Evolutionary conservation across 2,888 invertebrate species (phyloP).

Genomic region (Trisateles emortualis): DNA sequence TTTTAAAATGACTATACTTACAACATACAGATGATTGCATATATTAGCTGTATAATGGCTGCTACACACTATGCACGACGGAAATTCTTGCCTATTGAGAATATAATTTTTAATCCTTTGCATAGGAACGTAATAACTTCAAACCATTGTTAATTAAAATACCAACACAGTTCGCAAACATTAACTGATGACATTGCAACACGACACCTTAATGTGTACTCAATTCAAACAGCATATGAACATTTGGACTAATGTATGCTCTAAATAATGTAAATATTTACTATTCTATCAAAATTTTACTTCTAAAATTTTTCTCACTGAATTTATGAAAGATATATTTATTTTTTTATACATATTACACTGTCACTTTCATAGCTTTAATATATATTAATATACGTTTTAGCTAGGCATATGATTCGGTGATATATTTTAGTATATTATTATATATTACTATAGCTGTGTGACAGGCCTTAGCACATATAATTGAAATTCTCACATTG

Average conservation of each 20-base stretch:
- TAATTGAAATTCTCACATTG: conserved; percentile 21
- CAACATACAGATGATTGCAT: too few species aligned
- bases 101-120: too few species aligned
- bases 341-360: conserved; percentile 11
- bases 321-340: conserved; percentile 28
- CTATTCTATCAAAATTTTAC: conserved; percentile 39
- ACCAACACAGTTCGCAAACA: conserved; percentile 12
- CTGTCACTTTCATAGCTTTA: neutral
- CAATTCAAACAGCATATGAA: conserved; percentile 20
- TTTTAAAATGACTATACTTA: too few species aligned
- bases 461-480: too few species aligned
- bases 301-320: conserved; percentile 40
- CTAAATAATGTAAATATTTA: conserved; percentile 35
- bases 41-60: too few species aligned
- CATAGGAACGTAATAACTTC: too few species aligned
- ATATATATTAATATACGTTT: neutral
- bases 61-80: too few species aligned
- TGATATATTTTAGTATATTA: neutral
- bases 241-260: conserved; percentile 16
- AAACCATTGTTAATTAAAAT: too few species aligned
- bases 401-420: neutral
- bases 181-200: neutral
- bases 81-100: too few species aligned
- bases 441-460: neutral
- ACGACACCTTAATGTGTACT: neutral